Evolutionary conservation across 1,140 invertebrate species (phyloP).

Genomic region (Drosophila neocordata): DNA sequence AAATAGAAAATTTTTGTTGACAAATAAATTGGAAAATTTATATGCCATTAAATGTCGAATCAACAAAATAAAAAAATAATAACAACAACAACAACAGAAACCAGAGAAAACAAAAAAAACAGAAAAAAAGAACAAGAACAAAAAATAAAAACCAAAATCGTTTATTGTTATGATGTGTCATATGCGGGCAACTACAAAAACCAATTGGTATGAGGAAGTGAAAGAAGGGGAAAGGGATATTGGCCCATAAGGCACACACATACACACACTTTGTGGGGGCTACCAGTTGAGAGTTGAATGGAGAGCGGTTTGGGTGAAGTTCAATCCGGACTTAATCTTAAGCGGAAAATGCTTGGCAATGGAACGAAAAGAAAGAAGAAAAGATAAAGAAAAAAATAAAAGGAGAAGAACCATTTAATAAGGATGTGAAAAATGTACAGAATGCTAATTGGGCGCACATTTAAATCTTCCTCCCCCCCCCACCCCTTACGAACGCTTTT

Average conservation of each 20-base stretch:
- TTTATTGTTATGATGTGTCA: constrained; percentile 74
- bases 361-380: constrained; percentile 10
- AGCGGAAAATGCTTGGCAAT: constrained; percentile 52
- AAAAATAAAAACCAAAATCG: constrained; percentile 34
- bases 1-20: constrained; percentile 29
- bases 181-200: constrained; percentile 59
- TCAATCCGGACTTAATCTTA: constrained; percentile 41
- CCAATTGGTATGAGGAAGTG: constrained; percentile 5
- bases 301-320: constrained; percentile 7
- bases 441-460: constrained; percentile 72
- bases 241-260: constrained; percentile 45
- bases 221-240: constrained; percentile 2
- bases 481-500: background rate
- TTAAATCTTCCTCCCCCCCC: constrained; percentile 39
- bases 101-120: constrained; percentile 20
- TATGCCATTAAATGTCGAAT: constrained; percentile 16
- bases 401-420: constrained; percentile 54
- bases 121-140: background rate
- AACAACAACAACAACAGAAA: background rate
- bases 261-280: constrained; percentile 10
- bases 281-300: constrained; percentile 13
- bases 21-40: constrained; percentile 25
- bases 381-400: background rate
- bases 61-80: constrained; percentile 23
- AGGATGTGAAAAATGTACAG: constrained; percentile 75